phyloP scores from a whole-genome alignment of 1,140 invertebrate species.

The Drosophila athabasca region DNA sequence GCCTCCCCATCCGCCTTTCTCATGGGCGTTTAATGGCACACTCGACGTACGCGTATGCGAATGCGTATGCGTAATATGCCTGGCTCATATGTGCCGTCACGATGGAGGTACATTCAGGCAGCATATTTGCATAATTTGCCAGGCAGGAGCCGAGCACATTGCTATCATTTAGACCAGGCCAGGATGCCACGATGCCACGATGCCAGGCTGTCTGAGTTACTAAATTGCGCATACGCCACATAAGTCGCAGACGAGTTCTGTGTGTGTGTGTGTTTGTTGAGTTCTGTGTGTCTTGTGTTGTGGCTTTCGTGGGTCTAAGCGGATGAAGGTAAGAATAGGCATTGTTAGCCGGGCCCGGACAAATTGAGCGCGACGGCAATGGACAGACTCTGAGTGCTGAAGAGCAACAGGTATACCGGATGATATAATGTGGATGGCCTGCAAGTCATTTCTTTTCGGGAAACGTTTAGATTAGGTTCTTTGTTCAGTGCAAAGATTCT shows the following conservation, averaged over 20 bases:
- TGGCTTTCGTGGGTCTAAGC: slow-evolving; percentile 1
- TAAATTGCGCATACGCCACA: slow-evolving; percentile 76
- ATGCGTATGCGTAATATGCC: slow-evolving; percentile 76
- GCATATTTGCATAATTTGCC: slow-evolving; percentile 73
- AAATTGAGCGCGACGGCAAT: slow-evolving; percentile 27
- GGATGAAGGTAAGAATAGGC: slow-evolving; percentile 14
- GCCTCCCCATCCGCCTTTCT: slow-evolving; percentile 17
- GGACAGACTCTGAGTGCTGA: slow-evolving; percentile 7
- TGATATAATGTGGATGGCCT: slow-evolving; percentile 28
- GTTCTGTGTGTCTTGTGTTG: slow-evolving; percentile 5
- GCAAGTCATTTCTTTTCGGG: background rate
- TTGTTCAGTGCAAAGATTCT: background rate
- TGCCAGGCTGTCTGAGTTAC: slow-evolving; percentile 67
- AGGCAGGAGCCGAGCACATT: slow-evolving; percentile 54
- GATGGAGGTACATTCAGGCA: slow-evolving; percentile 7
- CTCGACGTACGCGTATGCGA: slow-evolving; percentile 75
- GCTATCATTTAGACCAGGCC: slow-evolving; percentile 66
- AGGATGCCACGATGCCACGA: too few species aligned
- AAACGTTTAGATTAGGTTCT: slow-evolving; percentile 3
- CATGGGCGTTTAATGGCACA: slow-evolving; percentile 69
- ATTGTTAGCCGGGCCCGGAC: slow-evolving; percentile 20
- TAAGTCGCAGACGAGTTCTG: slow-evolving; percentile 49
- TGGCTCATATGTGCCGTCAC: slow-evolving; percentile 62
- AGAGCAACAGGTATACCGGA: slow-evolving; percentile 33
- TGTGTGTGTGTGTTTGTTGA: background rate